Conservation (phyloP, 2,797 vertebrate genomes). For the Xiphorhynchus erythropygius region DNA sequence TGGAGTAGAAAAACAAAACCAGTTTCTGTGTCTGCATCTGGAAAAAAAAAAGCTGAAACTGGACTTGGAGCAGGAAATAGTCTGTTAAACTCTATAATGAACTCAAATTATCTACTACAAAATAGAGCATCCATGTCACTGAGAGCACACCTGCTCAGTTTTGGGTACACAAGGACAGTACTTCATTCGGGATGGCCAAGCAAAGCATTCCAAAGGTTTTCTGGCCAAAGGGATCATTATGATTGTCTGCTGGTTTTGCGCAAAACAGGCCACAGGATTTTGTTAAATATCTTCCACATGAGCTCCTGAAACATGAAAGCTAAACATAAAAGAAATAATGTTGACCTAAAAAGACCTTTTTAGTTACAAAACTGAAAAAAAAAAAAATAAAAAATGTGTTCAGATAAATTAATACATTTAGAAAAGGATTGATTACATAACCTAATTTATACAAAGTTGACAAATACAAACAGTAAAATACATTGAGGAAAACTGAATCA, state of each 20-base stretch:
- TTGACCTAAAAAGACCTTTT: background rate
- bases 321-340: background rate
- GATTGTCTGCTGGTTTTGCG: background rate
- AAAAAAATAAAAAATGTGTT: background rate
- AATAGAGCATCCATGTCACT: background rate
- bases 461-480: background rate
- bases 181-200: background rate
- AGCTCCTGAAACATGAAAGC: background rate
- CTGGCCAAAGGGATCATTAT: background rate
- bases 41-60: background rate
- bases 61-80: background rate
- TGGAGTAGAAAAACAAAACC: background rate
- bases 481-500: background rate
- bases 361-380: background rate
- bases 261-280: background rate
- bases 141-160: background rate
- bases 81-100: background rate
- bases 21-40: background rate
- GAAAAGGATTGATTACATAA: background rate
- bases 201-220: background rate
- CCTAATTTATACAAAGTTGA: background rate
- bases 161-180: background rate
- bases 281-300: background rate
- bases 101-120: background rate
- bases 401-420: background rate